Conservation (phyloP, 2,113 vertebrate species). For the Albula goreensis region DNA sequence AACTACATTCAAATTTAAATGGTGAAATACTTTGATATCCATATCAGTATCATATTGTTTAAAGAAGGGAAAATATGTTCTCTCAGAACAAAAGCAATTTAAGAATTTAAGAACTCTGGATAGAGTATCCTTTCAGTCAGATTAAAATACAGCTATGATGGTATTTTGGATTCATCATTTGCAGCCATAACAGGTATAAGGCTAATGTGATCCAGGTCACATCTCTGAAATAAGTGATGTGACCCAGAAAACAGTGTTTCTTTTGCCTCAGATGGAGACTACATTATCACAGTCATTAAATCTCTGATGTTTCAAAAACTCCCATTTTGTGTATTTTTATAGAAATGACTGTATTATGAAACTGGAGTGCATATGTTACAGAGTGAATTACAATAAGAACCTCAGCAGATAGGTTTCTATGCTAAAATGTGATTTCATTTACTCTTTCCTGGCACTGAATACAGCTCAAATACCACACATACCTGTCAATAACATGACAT, state of each 20-base stretch:
- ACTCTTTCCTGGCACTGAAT: not conserved
- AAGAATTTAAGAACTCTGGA: not conserved
- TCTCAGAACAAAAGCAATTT: not conserved
- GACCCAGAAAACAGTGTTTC: not conserved
- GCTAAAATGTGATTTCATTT: not conserved
- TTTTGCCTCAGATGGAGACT: not conserved
- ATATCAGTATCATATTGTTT: no score
- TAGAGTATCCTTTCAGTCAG: not conserved
- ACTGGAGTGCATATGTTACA: no score
- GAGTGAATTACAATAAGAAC: slow-evolving; percentile 1
- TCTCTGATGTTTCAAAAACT: not conserved
- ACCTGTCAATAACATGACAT: not conserved
- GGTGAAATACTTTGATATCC: no score
- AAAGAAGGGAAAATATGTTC: not conserved
- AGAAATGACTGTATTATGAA: no score
- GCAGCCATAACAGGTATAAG: not conserved
- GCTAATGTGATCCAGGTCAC: not conserved
- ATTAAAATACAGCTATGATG: not conserved
- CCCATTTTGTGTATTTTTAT: no score
- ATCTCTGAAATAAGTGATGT: not conserved
- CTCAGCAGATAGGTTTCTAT: not conserved
- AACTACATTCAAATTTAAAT: no score
- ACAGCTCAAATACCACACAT: slow-evolving; percentile 19
- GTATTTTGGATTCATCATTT: not conserved
- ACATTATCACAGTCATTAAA: not conserved